These are phyloP conservation scores for Erebia ligea DNA, from an alignment of 2,888 invertebrate species.

Conservation along the genomic window DNA sequence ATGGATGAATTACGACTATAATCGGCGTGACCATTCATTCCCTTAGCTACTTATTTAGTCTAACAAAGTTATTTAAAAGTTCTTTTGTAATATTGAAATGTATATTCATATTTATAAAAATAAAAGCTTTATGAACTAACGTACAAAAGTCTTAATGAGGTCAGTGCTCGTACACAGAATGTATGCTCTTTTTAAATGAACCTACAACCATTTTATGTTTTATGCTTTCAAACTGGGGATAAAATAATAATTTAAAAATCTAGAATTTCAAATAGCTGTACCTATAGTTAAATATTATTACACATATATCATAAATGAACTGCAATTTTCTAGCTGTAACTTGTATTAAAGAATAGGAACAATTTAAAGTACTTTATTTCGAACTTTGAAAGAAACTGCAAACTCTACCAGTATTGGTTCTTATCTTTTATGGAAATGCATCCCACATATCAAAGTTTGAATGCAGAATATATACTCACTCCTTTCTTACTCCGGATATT, in stretches of 20 bases:
- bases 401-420: not conserved
- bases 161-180: constrained; percentile 11
- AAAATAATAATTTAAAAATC: not conserved
- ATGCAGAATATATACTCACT: not conserved
- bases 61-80: not conserved
- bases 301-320: not conserved
- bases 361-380: not conserved
- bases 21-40: not conserved
- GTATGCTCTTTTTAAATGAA: constrained; percentile 19
- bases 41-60: not conserved
- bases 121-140: constrained; percentile 6
- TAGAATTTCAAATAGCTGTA: too few species aligned
- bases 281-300: too few species aligned
- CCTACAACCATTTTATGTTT: constrained; percentile 20
- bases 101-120: not conserved
- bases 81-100: constrained; percentile 8
- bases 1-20: not conserved
- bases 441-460: constrained; percentile 7
- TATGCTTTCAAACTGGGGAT: constrained; percentile 6
- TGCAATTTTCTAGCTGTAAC: not conserved
- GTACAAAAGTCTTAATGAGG: constrained; percentile 18
- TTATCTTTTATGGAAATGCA: constrained; percentile 8
- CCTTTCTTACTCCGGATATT: constrained; percentile 1
- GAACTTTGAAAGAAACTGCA: constrained; percentile 7
- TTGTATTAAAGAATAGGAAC: not conserved